Conservation (phyloP, 35 echinoderm and acorn worm species). For the Patiria miniata region DNA sequence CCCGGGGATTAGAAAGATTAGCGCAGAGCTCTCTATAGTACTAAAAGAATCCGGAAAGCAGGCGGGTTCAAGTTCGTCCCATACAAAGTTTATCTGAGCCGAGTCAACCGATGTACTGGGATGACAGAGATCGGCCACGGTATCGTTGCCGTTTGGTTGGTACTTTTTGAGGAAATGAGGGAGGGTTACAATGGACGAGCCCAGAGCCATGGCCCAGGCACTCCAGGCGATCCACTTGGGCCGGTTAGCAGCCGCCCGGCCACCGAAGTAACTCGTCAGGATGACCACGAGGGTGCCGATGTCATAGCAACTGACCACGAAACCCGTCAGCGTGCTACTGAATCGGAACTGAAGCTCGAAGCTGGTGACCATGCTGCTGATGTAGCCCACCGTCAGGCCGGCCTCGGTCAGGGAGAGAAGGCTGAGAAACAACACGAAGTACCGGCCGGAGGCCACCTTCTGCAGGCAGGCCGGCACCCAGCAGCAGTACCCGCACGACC, state of each 20-base stretch:
- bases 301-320: constrained; percentile 18
- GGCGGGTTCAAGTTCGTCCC: not conserved
- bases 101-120: not conserved
- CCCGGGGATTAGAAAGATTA: constrained; percentile 49
- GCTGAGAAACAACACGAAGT: no score
- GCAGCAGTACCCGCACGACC: no score
- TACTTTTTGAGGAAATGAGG: constrained; percentile 39
- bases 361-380: constrained; percentile 17
- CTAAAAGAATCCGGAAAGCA: not conserved
- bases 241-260: constrained; percentile 14
- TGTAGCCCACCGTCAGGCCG: no score
- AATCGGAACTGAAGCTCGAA: constrained; percentile 28
- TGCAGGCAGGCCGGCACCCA: no score
- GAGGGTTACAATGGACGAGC: constrained; percentile 23
- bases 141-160: not conserved
- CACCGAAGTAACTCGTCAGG: constrained; percentile 50
- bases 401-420: no score
- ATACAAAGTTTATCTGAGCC: not conserved
- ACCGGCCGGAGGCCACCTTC: no score
- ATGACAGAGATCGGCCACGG: not conserved
- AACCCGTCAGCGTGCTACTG: not conserved
- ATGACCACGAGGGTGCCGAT: constrained; percentile 35
- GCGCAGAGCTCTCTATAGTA: not conserved
- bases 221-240: constrained; percentile 53
- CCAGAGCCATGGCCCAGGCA: constrained; percentile 41